A percentile compares a stretch with the other conserved stretches of the same genome.
Evolutionary conservation across 2,113 vertebrate species (phyloP).

Genomic region (Elgaria multicarinata): DNA sequence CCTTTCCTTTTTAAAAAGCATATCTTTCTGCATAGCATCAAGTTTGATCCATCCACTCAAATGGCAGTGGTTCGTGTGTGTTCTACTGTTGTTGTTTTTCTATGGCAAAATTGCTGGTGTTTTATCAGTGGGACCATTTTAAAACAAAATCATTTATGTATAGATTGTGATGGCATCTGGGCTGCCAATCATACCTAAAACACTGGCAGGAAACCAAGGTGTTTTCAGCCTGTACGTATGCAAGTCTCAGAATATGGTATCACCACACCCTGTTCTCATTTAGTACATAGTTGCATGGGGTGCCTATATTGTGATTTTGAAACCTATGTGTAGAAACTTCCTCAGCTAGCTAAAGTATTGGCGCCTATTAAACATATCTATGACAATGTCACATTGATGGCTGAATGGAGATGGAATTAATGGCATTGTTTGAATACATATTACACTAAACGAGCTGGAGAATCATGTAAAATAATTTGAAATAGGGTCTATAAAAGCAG

Average conservation of each 20-base stretch:
- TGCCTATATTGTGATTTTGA: background rate
- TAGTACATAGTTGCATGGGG: slow-evolving; percentile 12
- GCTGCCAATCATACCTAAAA: slow-evolving; percentile 26
- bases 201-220: slow-evolving; percentile 43
- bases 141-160: fast-evolving
- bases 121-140: background rate
- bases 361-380: background rate
- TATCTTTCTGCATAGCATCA: background rate
- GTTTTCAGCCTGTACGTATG: slow-evolving; percentile 25
- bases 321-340: slow-evolving; percentile 28
- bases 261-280: slow-evolving; percentile 4
- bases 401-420: background rate
- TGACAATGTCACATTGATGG: background rate
- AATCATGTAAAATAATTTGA: background rate
- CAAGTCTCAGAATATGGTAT: slow-evolving; percentile 53
- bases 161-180: slow-evolving; percentile 51
- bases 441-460: too few species aligned
- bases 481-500: background rate
- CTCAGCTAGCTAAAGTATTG: background rate
- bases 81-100: background rate
- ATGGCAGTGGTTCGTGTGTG: too few species aligned
- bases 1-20: background rate
- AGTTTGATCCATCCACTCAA: background rate
- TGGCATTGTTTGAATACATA: background rate
- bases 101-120: slow-evolving; percentile 50